phyloP scores from a whole-genome alignment of 2,888 invertebrate genomes.

The Matsumyia berberina region DNA sequence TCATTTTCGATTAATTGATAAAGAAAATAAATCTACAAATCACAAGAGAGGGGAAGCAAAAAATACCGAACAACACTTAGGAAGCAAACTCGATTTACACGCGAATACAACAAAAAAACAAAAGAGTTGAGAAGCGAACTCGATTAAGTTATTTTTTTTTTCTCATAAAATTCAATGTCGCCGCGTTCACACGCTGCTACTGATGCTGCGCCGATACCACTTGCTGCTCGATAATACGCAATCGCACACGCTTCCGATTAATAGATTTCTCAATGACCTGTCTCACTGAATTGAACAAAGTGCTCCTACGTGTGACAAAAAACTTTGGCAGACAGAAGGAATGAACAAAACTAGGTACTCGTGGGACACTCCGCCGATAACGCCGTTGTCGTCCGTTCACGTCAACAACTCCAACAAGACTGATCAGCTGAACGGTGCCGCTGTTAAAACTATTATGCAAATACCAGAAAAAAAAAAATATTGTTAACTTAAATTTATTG shows the following conservation, averaged over 20 bases:
- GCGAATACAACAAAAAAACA: conserved; percentile 29
- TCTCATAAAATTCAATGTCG: conserved; percentile 57
- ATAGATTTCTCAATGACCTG: conserved; percentile 23
- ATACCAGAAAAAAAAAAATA: conserved; percentile 67
- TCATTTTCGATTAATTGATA: conserved; percentile 58
- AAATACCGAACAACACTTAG: neutral
- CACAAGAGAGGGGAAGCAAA: conserved; percentile 32
- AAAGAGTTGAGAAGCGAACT: conserved; percentile 74
- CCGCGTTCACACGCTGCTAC: conserved; percentile 47
- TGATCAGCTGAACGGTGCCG: conserved; percentile 81
- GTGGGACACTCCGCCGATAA: conserved; percentile 56
- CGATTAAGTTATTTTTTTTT: conserved; percentile 56
- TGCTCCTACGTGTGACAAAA: conserved; percentile 34
- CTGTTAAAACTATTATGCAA: conserved; percentile 80
- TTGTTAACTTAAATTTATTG: conserved; percentile 75
- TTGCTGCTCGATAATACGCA: conserved; percentile 34
- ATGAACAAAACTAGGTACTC: conserved; percentile 8
- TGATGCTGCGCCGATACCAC: conserved; percentile 30
- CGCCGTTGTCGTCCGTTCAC: conserved; percentile 79
- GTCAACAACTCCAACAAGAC: conserved; percentile 83
- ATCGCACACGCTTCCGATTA: conserved; percentile 38
- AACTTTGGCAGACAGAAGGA: neutral
- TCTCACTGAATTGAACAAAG: conserved; percentile 37
- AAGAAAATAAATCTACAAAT: conserved; percentile 32
- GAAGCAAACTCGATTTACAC: conserved; percentile 46